Base-by-base conservation (phyloP, 2,888 invertebrate genomes). In the Cinara cedri region DNA sequence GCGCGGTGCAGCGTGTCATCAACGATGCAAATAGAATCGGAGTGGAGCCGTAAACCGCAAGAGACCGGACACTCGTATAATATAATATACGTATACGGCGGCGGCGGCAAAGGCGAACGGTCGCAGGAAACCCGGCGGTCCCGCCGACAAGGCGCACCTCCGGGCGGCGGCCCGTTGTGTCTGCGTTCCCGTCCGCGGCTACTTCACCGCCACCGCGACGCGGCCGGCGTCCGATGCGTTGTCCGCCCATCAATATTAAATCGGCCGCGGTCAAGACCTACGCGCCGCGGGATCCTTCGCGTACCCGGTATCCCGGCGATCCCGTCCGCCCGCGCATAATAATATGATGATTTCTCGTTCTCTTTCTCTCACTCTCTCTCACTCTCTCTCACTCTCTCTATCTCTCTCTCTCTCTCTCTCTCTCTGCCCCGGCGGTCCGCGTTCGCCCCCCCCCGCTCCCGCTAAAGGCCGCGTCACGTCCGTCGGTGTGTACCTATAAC, bases 1-100 rank as follows among this genome's bases (percentile, higher is more conserved):
- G 1, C 26, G 42, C 19, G 16, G 54, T 42, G 54, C 19, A 21
- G 49, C 6, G 62, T 46, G 76, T 76, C 76, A 76, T 76, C 68
- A 76, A 68, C 57, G 76, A 76, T 76, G 76, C 76, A 76, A 76
- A 76, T 68, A 57, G 76, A 76, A 68, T 60, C 76, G 76, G 66
- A 68, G 57, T 54, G 55, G 44, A 76, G 49, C 55, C 46, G 68
- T 34, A 68, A 76, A 68, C 76, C 76, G 76, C 76, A 76, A 68
- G 76, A 76, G 76, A 76, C 76, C 76, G 76, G 76, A 76, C 76
- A 72, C 60, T 75, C 63, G 74, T 24, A 42, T n/a, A n/a, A n/a
- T n/a, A n/a, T n/a, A n/a, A n/a, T n/a, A n/a, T 42, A 24, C 46
- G 46, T 13, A 51, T n/a, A n/a, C n/a, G n/a, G n/a, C n/a, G n/a